phyloP scores from a whole-genome alignment of 64 coral and sea anemone genomes.

The Catalaphyllia jardinei region DNA sequence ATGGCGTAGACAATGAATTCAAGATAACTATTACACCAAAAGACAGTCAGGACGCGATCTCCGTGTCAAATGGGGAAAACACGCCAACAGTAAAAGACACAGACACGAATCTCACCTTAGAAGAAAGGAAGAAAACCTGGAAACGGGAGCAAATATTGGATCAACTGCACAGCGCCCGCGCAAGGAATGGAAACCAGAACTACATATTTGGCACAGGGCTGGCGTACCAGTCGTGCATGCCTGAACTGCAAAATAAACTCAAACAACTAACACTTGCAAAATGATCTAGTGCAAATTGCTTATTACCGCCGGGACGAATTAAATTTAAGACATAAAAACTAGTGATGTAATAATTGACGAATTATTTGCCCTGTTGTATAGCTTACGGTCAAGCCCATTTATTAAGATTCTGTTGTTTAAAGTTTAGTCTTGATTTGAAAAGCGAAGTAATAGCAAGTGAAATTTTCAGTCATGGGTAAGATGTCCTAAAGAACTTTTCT shows the following conservation, averaged over 20 bases:
- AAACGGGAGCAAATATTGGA: constrained; percentile 58
- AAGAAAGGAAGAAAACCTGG: constrained; percentile 62
- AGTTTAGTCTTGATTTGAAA: no score
- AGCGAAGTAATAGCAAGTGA: no score
- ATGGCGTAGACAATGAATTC: not conserved
- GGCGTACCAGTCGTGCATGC: constrained; percentile 54
- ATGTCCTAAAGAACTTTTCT: no score
- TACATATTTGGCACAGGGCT: constrained; percentile 63
- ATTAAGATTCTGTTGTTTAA: no score
- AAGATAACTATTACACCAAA: not conserved
- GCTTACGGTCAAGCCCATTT: no score
- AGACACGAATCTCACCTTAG: not conserved
- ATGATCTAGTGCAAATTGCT: not conserved
- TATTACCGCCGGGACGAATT: no score
- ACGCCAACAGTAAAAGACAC: not conserved
- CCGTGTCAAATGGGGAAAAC: not conserved
- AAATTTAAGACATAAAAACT: no score
- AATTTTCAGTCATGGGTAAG: no score
- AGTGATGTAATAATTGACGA: no score
- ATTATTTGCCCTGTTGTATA: no score
- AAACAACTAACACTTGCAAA: constrained; percentile 33
- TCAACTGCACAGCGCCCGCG: constrained; percentile 2
- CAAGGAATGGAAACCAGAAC: constrained; percentile 30
- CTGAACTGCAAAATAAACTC: constrained; percentile 55
- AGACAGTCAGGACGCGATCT: not conserved